These are phyloP conservation scores for Julus scanicus DNA, from an alignment of 2,888 invertebrate species.

Conservation along the genomic window DNA sequence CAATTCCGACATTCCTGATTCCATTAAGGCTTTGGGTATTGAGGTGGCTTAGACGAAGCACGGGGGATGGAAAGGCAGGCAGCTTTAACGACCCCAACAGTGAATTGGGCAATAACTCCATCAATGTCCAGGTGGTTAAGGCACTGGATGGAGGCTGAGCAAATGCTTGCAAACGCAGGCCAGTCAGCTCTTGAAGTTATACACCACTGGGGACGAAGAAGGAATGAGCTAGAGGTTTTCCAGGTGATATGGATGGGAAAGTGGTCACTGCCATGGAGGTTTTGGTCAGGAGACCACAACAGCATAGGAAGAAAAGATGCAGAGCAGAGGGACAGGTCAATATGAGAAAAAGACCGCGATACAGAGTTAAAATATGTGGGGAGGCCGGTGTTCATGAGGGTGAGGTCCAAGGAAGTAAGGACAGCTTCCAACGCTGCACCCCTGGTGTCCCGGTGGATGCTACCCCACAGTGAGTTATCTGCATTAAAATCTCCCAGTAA, in stretches of 20 bases:
- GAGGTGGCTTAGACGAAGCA: not conserved
- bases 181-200: not conserved
- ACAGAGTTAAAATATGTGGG: not conserved
- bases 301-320: not conserved
- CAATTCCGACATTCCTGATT: not conserved
- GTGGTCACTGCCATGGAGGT: not conserved
- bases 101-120: not conserved
- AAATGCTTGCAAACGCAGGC: not conserved
- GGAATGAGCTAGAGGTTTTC: not conserved
- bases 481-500: not conserved
- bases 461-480: not conserved
- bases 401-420: not conserved
- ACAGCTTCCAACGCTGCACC: not conserved
- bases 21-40: not conserved
- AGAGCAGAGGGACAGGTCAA: not conserved
- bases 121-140: not conserved
- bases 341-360: not conserved
- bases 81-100: not conserved
- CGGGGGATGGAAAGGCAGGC: not conserved
- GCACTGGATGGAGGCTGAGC: not conserved
- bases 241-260: not conserved
- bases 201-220: not conserved
- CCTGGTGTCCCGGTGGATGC: not conserved
- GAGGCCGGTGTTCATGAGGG: not conserved
- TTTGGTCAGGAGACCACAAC: slow-evolving; percentile 65